Percentiles rank a stretch among this genome's conserved stretches.
These are phyloP conservation scores for Heliconius hermathena DNA, from an alignment of 1,140 invertebrate genomes.

Conservation along the genomic window DNA sequence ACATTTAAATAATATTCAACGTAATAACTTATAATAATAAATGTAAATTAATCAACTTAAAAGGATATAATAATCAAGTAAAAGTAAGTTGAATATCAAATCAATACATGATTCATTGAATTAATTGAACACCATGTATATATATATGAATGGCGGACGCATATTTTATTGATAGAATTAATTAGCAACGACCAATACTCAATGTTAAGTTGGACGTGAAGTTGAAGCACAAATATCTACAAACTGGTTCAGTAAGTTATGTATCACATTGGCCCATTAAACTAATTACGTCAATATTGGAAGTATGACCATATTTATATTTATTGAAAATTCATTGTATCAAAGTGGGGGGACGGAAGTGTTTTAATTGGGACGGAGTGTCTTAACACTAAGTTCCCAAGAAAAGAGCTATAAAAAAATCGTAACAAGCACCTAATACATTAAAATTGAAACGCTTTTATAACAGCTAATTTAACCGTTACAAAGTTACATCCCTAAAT, in stretches of 20 bases:
- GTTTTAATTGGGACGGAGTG: too few species aligned
- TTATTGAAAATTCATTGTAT: constrained; percentile 1
- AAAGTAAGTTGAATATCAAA: not conserved
- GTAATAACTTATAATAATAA: not conserved
- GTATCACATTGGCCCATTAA: constrained; percentile 39
- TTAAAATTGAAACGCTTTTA: not conserved
- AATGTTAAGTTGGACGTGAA: constrained; percentile 30
- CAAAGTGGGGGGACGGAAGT: not conserved
- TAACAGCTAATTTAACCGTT: not conserved
- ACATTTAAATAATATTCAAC: not conserved
- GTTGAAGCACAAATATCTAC: constrained; percentile 30
- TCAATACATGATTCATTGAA: not conserved
- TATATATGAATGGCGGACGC: not conserved
- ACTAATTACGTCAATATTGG: constrained; percentile 27
- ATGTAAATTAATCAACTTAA: not conserved
- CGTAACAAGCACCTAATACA: not conserved
- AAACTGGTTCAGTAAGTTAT: constrained; percentile 42
- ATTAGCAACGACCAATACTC: constrained; percentile 5
- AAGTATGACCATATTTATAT: not conserved
- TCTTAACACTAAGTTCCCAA: too few species aligned
- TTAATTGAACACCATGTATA: not conserved
- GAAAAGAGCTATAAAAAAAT: too few species aligned
- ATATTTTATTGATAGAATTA: constrained; percentile 16
- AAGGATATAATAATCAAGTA: constrained; percentile 4
- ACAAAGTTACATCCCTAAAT: not conserved